A percentile compares a stretch with the other conserved stretches of the same genome.
These are phyloP conservation scores for Gallinago undulata DNA, from an alignment of 2,113 vertebrate species.

Conservation along the genomic window DNA sequence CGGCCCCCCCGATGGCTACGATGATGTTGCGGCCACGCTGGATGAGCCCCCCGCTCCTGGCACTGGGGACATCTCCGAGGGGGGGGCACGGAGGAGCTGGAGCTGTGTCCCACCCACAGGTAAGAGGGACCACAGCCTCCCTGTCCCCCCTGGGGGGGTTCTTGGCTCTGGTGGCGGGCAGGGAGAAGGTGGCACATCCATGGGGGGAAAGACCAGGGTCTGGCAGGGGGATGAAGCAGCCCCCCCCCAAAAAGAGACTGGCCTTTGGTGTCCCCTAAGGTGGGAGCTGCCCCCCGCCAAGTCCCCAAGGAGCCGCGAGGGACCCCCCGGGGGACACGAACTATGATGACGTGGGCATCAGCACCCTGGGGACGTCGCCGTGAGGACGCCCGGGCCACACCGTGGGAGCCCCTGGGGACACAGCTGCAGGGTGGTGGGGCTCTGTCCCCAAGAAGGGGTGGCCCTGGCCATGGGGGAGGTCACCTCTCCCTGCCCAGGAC, in stretches of 20 bases:
- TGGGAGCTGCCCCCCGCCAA: neutral
- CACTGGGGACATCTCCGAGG: rapidly evolving
- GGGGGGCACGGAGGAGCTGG: neutral
- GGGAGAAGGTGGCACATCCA: neutral
- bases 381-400: neutral
- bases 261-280: neutral
- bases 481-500: neutral
- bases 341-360: neutral
- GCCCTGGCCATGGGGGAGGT: rapidly evolving
- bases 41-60: rapidly evolving
- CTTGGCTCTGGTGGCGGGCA: rapidly evolving
- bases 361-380: rapidly evolving
- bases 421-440: rapidly evolving
- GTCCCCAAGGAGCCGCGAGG: neutral
- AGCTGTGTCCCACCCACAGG: neutral
- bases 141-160: too few species aligned
- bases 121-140: neutral
- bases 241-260: rapidly evolving
- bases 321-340: rapidly evolving
- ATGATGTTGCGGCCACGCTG: rapidly evolving
- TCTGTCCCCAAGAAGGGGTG: neutral
- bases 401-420: neutral
- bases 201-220: rapidly evolving
- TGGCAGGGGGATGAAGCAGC: rapidly evolving
- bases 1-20: neutral